Conservation (phyloP, 2,797 vertebrate species). For the Mycteria americana region DNA sequence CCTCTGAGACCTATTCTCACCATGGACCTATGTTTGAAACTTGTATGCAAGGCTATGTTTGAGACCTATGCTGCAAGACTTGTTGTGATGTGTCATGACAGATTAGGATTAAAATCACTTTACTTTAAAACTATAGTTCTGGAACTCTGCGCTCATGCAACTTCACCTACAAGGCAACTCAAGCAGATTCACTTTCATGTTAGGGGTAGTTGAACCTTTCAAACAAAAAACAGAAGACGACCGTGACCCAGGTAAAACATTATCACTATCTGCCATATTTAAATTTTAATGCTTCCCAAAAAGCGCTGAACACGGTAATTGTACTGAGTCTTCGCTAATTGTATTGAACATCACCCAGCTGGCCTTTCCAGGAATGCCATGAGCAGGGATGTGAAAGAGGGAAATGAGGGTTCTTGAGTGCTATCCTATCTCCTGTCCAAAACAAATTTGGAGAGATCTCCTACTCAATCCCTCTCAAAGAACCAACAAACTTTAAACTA, state of each 20-base stretch:
- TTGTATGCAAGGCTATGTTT: neutral
- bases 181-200: neutral
- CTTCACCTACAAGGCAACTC: neutral
- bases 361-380: neutral
- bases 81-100: neutral
- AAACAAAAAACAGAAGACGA: neutral
- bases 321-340: neutral
- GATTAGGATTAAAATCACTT: neutral
- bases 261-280: neutral
- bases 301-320: neutral
- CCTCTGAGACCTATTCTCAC: neutral
- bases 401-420: neutral
- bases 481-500: neutral
- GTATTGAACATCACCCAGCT: neutral
- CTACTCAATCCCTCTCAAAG: neutral
- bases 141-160: neutral
- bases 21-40: neutral
- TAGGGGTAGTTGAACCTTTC: neutral
- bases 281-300: neutral
- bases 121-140: neutral
- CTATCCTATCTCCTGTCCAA: neutral
- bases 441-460: neutral
- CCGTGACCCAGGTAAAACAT: neutral
- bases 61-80: neutral
- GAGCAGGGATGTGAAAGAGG: neutral